Evolutionary conservation across 2,113 vertebrate genomes (phyloP), one percentile per base, ranked within the genome.

Genomic region (Felis catus): DNA sequence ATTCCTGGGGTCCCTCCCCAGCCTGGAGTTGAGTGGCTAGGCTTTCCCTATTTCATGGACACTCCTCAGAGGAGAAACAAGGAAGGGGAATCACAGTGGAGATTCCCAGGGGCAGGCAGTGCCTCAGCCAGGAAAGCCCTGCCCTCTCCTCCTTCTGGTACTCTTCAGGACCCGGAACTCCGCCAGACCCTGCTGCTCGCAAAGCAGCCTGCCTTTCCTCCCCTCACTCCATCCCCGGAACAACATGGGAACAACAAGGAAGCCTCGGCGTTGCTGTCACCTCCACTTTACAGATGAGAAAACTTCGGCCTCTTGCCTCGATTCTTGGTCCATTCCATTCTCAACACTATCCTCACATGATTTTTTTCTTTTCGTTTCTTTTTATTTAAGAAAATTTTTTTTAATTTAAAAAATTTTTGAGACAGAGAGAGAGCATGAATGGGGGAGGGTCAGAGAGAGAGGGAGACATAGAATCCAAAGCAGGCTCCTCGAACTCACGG

Each of bases 111-210:
- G 33, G 45, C 12, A 53, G 36, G 68, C 45, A 18, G 15, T 1
- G 16, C 25, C 51, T 92, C 2, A 0, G n/a, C 65, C 7, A 3
- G 14, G 18, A 33, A 21, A 39, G 11, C 65, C 8, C 58, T 4
- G 23, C 51, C 25, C 3, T 33, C 53, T 41, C 7, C 51, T 55
- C 73, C 68, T 36, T 14, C 76, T 12, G 31, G 27, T 8, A 48
- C 58, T 23, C 48, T 14, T 5, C 23, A 8, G 61, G 0, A 0
- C 13, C 39, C 45, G 7, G 48, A 2, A 1, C 29, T 23, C 89
- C 2, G 1, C 11, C 2, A 21, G 48, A 36, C 31, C 84, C 51
- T 4, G 25, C 18, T 0, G 9, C 71, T 65, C 21, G 19, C 5
- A 0, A 16, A 53, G 25, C 39, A 51, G n/a, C 55, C 10, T 51